These are phyloP conservation scores for Cephus runcator DNA, from an alignment of 2,888 invertebrate species.

Conservation along the genomic window DNA sequence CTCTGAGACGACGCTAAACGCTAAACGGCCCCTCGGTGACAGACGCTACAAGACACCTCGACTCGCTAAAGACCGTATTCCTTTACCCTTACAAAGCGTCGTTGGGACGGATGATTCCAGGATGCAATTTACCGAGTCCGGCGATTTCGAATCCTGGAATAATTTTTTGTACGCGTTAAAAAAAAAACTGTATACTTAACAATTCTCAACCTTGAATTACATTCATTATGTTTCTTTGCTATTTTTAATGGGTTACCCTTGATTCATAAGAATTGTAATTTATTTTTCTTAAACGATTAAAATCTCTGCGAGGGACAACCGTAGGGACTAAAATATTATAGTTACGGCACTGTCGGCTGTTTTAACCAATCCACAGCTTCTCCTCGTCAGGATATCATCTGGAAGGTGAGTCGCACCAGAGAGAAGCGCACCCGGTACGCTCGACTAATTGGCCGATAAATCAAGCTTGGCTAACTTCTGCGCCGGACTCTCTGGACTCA, in stretches of 20 bases:
- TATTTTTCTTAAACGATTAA: not conserved
- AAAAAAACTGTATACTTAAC: not conserved
- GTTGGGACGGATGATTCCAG: not conserved
- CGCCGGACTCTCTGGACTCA: slow-evolving; percentile 12
- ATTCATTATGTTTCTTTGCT: not conserved
- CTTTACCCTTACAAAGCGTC: not conserved
- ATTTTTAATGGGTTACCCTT: not conserved
- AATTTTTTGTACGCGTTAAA: not conserved
- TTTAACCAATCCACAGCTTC: slow-evolving; percentile 36
- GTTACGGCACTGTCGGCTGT: slow-evolving; percentile 36
- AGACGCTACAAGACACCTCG: slow-evolving; percentile 34
- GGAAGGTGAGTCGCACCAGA: slow-evolving; percentile 60
- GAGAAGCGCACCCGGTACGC: slow-evolving; percentile 59
- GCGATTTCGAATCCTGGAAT: not conserved
- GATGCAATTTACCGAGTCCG: not conserved
- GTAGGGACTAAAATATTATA: slow-evolving; percentile 1
- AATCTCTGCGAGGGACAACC: not conserved
- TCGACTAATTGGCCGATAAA: slow-evolving; percentile 66
- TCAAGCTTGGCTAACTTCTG: slow-evolving; percentile 59
- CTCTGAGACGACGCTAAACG: slow-evolving; percentile 34
- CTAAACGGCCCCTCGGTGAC: slow-evolving; percentile 39
- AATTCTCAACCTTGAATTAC: not conserved
- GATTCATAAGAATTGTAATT: not conserved
- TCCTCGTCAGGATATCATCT: slow-evolving; percentile 54
- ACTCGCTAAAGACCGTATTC: slow-evolving; percentile 6